Percentiles rank a stretch among this genome's conserved stretches.
Evolutionary conservation across 2,113 vertebrate genomes (phyloP).

Genomic region (Solea senegalensis): DNA sequence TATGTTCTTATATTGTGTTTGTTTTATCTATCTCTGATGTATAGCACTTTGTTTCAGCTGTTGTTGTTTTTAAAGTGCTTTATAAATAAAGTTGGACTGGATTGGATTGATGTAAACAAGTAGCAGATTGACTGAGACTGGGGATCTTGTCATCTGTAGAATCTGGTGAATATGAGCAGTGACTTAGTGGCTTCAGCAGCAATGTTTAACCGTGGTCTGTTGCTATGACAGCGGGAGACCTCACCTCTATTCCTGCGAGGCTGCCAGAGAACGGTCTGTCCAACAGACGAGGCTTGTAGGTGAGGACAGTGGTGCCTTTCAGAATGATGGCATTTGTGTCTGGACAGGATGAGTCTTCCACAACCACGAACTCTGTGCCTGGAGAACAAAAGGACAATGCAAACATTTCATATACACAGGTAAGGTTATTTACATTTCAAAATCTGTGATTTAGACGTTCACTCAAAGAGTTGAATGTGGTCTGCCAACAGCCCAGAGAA

Average conservation of each 20-base stretch:
- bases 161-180: background rate
- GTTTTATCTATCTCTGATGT: too few species aligned
- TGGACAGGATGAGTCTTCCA: slow-evolving; percentile 91
- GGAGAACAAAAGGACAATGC: slow-evolving; percentile 5
- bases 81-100: too few species aligned
- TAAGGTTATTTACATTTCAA: background rate
- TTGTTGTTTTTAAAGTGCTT: too few species aligned
- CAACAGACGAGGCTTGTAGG: slow-evolving; percentile 92
- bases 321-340: slow-evolving; percentile 94
- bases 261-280: slow-evolving; percentile 96
- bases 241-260: slow-evolving; percentile 94
- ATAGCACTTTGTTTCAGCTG: too few species aligned
- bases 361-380: slow-evolving; percentile 98
- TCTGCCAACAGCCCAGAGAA: background rate
- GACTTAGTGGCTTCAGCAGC: background rate
- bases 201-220: background rate
- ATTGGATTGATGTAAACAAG: too few species aligned
- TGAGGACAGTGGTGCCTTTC: slow-evolving; percentile 97
- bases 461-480: background rate
- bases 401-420: background rate
- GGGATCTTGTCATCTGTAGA: too few species aligned
- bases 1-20: too few species aligned
- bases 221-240: background rate
- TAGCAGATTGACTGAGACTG: too few species aligned
- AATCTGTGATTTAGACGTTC: too few species aligned